Conservation (phyloP, 2,888 invertebrate genomes). For the Euplagia quadripunctaria region DNA sequence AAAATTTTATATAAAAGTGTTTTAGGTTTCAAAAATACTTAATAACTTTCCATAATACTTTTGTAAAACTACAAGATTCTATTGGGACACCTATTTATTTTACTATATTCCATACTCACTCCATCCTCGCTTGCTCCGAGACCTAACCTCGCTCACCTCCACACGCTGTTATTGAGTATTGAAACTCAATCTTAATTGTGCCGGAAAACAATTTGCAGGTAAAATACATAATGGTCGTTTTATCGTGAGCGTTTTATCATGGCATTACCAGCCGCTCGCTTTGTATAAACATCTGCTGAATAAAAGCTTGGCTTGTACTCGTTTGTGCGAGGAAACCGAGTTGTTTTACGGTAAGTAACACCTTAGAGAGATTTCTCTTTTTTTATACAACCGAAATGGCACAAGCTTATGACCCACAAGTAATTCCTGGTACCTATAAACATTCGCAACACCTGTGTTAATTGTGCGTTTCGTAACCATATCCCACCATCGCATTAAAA, state of each 20-base stretch:
- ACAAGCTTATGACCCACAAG: neutral
- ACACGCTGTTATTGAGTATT: slow-evolving; percentile 71
- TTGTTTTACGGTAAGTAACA: slow-evolving; percentile 3
- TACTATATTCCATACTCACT: neutral
- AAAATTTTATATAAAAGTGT: neutral
- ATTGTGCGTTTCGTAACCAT: neutral
- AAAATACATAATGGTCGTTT: slow-evolving; percentile 66
- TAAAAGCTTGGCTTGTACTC: slow-evolving; percentile 38
- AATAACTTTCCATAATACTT: neutral
- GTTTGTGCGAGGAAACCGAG: slow-evolving; percentile 3
- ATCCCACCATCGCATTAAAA: neutral
- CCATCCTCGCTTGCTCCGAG: slow-evolving; percentile 40
- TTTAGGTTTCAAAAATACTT: neutral
- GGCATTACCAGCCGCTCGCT: slow-evolving; percentile 59
- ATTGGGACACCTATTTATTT: neutral
- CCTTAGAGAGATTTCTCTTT: neutral
- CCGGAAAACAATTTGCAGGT: slow-evolving; percentile 81
- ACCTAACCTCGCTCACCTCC: slow-evolving; percentile 41
- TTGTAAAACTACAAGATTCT: neutral
- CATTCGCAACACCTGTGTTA: neutral
- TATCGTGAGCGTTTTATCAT: slow-evolving; percentile 73
- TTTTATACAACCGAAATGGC: neutral
- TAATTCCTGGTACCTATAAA: too few relatives aligned
- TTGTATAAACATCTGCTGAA: slow-evolving; percentile 72
- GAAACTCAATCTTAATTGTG: slow-evolving; percentile 82